Base-by-base conservation (phyloP, 2,113 vertebrate species). In the Corythornis cristatus region DNA sequence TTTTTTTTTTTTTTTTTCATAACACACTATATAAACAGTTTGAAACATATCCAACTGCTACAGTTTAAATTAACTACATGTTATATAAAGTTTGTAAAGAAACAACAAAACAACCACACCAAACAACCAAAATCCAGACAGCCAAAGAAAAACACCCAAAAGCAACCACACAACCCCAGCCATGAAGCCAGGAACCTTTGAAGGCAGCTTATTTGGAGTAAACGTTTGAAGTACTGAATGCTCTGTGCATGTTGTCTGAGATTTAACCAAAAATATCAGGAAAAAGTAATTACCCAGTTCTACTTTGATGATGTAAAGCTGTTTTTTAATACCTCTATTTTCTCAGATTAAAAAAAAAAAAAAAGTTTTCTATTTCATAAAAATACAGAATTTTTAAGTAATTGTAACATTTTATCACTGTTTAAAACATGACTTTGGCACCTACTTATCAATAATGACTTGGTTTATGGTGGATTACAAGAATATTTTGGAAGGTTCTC, bases 171-270 rank as follows among this genome's bases (percentile, higher is more conserved):
- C 17, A 83, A 65, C 26, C 6, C 21, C 3, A 77, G 43, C 19
- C 61, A 64, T 88, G 21, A 96, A 86, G 48, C 5, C 23, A 60
- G 28, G 7, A 67, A 45, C 15, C 80, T 93, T 42, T 72, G 70
- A 94, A 91, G 43, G 12, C 22, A 88, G 13, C 17, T 88, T 26
- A 80, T n/a, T n/a, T 43, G 48, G 22, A 93, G 74, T 45, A 80
- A 28, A 43, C 83, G 62, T 67, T 56, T 26, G 40, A 56, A 78
- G 64, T 16, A 68, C 40, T 88, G n/a, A 68, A 35, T 78, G 11
- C 51, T 67, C 56, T 18, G 33, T 88, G 60, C 12, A 46, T 14
- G 9, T 11, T 66, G 5, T 29, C 45, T 78, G n/a, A 15, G 61
- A 86, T 78, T 84, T 50, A 83, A 57, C 37, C 26, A 74, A 40